These are phyloP conservation scores for Rousettus madagascariensis DNA, from an alignment of 2,797 vertebrate genomes.

Conservation along the genomic window DNA sequence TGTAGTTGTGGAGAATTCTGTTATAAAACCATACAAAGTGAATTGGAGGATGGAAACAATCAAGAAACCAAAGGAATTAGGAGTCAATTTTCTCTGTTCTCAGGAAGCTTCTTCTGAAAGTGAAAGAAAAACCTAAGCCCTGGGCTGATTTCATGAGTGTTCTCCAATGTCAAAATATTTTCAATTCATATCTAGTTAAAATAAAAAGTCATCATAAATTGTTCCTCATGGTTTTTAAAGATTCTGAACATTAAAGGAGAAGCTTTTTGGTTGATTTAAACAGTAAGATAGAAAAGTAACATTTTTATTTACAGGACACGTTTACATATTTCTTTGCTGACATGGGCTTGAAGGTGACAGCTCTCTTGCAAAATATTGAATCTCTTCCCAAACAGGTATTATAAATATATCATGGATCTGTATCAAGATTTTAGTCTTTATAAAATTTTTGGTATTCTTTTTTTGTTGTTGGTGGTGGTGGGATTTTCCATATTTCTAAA, in stretches of 20 bases:
- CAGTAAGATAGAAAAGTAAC: not conserved
- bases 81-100: not conserved
- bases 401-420: slow-evolving; percentile 55
- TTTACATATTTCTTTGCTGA: slow-evolving; percentile 31
- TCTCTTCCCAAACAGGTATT: not conserved
- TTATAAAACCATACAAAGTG: not conserved
- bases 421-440: slow-evolving; percentile 59
- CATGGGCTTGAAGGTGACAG: not conserved
- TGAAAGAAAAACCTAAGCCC: not conserved
- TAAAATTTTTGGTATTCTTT: too few species aligned
- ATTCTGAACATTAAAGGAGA: not conserved
- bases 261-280: not conserved
- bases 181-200: not conserved
- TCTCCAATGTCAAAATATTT: slow-evolving; percentile 27
- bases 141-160: not conserved
- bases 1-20: not conserved
- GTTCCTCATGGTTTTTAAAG: slow-evolving; percentile 1
- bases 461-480: too few species aligned
- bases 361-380: not conserved
- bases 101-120: not conserved
- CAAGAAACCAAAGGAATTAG: not conserved
- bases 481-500: slow-evolving; percentile 65
- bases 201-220: not conserved
- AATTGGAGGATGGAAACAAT: not conserved
- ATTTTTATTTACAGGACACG: not conserved